Percentiles rank a stretch among this genome's conserved stretches.
phyloP scores from a whole-genome alignment of 30 jellyfish, hydroid and myxozoan species.

The Cassiopea andromeda region DNA sequence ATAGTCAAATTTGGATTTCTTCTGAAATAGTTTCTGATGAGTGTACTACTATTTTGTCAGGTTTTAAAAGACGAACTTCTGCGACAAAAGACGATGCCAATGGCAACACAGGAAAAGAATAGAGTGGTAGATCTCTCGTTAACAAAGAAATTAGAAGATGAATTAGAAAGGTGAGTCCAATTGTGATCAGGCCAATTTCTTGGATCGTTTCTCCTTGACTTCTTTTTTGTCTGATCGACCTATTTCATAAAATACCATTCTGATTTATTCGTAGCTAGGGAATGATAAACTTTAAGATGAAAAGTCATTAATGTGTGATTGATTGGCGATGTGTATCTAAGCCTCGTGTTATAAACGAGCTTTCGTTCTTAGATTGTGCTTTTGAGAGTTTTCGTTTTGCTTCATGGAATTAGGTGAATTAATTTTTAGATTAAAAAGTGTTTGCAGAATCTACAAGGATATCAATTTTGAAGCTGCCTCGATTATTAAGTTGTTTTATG shows the following conservation, averaged over 20 bases:
- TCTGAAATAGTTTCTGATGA: too few species aligned
- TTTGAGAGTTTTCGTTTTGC: neutral
- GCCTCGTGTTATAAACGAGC: too few species aligned
- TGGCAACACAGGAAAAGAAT: constrained; percentile 24
- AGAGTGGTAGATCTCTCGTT: neutral
- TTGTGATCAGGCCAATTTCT: neutral
- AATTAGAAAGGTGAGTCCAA: constrained; percentile 41
- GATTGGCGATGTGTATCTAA: too few species aligned
- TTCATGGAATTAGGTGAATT: neutral
- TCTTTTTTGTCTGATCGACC: too few species aligned
- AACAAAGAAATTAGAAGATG: constrained; percentile 32
- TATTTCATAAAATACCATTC: too few species aligned
- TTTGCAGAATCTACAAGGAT: constrained; percentile 11
- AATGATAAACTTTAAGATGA: too few species aligned
- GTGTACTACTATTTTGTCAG: constrained; percentile 40
- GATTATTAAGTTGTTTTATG: constrained; percentile 43
- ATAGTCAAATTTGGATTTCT: too few species aligned
- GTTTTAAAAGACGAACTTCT: constrained; percentile 70
- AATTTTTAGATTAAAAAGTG: constrained; percentile 47
- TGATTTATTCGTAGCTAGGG: too few species aligned
- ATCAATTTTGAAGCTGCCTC: constrained; percentile 68
- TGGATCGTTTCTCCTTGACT: neutral
- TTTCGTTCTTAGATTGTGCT: too few species aligned
- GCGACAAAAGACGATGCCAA: constrained; percentile 62
- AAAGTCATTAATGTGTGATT: too few species aligned